Evolutionary conservation across 2,888 invertebrate genomes (phyloP).

Genomic region (Macrostomum cliftonense): DNA sequence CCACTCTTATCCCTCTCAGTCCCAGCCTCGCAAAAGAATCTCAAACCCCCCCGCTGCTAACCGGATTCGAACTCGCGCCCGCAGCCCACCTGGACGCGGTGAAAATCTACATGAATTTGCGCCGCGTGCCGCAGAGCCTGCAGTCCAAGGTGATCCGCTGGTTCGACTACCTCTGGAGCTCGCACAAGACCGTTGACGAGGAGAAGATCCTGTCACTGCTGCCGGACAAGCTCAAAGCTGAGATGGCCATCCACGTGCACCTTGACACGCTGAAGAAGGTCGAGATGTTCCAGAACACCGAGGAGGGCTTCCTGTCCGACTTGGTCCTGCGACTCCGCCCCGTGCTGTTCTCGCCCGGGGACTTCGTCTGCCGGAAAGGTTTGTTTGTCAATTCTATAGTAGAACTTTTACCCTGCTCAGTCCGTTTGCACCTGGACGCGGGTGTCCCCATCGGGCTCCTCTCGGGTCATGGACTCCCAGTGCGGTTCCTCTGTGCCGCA

Average conservation of each 20-base stretch:
- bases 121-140: conserved; percentile 75
- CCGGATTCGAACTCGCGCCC: too few relatives aligned
- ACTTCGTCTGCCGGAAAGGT: conserved; percentile 98
- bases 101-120: conserved; percentile 92
- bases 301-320: conserved; percentile 93
- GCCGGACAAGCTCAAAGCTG: conserved; percentile 79
- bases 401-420: not conserved
- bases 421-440: not conserved
- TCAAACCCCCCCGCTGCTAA: too few relatives aligned
- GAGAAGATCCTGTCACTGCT: conserved; percentile 47
- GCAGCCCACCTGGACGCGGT: conserved; percentile 90
- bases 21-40: too few relatives aligned
- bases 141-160: conserved; percentile 95
- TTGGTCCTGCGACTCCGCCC: conserved; percentile 78
- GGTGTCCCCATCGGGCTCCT: not conserved
- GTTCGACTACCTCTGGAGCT: conserved; percentile 97
- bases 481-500: too few relatives aligned
- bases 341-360: conserved; percentile 89
- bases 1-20: too few relatives aligned
- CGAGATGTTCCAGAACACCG: conserved; percentile 97
- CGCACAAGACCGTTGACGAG: conserved; percentile 81
- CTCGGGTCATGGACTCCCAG: too few relatives aligned
- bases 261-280: conserved; percentile 76
- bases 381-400: conserved; percentile 18
- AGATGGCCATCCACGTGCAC: conserved; percentile 96